Base-by-base conservation (phyloP, 2,797 vertebrate genomes). In the Thaleichthys pacificus region DNA sequence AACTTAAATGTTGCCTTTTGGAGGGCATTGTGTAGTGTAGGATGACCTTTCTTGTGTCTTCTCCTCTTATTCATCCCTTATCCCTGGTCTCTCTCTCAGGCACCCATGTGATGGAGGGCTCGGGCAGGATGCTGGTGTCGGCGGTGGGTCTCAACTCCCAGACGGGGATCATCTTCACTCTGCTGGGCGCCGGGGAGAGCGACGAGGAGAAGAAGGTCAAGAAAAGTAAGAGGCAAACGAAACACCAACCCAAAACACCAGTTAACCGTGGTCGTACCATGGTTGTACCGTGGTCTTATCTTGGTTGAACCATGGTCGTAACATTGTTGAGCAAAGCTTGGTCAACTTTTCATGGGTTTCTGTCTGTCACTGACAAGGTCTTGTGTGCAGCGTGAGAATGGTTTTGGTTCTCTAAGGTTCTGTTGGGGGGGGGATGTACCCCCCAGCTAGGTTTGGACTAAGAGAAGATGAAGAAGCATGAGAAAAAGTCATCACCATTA, bases 21-120 rank as follows among this genome's bases (percentile, higher is more conserved):
- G 3, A 47, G 42, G 11, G 42, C 42, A 47, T 47, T 47, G 42
- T 47, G 42, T 47, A 47, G 9, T 47, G 42, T 47, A 47, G 9
- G 3, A 47, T 47, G 42, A 47, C 9, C 42, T 12, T 47, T 14
- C 42, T 3, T 47, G 42, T 14, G 12, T 47, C 2, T 8, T 47
- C 12, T 8, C 42, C 42, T 47, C 42, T 47, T 47, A 47, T 14
- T 12, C 42, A 47, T 47, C 12, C 11, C 42, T 14, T 8, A 14
- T 47, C 42, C 42, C 63, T 12, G n/a, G 69, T 35, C 22, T 35
- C 32, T 74, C 64, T 38, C 47, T 66, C 73, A 99, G 97, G 97
- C 63, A 99, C 98, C 69, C 97, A 99, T 0, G 97, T 99, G 78
- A 99, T 99, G 98, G 98, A 99, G 87, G 98, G 98, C 71, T 99